Evolutionary conservation across 2,888 invertebrate species (phyloP).

Genomic region (Tholera decimalis): DNA sequence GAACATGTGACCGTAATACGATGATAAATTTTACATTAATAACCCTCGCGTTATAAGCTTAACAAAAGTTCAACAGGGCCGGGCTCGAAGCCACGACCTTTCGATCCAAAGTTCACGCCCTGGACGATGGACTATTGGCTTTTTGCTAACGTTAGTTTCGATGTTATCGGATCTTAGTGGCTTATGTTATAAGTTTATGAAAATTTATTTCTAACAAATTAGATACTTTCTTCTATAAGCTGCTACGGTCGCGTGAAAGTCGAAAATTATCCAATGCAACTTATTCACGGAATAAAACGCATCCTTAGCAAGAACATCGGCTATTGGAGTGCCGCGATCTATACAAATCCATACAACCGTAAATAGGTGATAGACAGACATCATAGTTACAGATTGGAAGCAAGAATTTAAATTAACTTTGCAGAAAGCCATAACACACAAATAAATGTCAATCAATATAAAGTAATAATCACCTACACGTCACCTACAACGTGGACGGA

Average conservation of each 20-base stretch:
- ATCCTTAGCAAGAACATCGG: too few species aligned
- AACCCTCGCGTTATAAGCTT: slow-evolving; percentile 40
- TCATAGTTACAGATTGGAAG: not conserved
- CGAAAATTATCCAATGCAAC: not conserved
- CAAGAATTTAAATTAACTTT: too few species aligned
- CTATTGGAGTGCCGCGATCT: not conserved
- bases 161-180: slow-evolving; percentile 33
- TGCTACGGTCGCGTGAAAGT: not conserved
- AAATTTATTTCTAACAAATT: not conserved
- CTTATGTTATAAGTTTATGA: slow-evolving; percentile 28
- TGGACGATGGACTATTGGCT: slow-evolving; percentile 36
- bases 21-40: slow-evolving; percentile 48
- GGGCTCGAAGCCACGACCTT: slow-evolving; percentile 49
- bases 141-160: slow-evolving; percentile 51
- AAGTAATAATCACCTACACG: too few species aligned
- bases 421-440: too few species aligned
- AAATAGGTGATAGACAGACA: not conserved
- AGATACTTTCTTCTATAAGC: not conserved
- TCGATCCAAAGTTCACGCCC: slow-evolving; percentile 52
- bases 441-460: too few species aligned
- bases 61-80: slow-evolving; percentile 48
- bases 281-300: not conserved
- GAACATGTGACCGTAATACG: slow-evolving; percentile 24
- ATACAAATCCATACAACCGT: not conserved
- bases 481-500: too few species aligned